Evolutionary conservation across 2,888 invertebrate genomes (phyloP).

Genomic region (Philonicus albiceps): DNA sequence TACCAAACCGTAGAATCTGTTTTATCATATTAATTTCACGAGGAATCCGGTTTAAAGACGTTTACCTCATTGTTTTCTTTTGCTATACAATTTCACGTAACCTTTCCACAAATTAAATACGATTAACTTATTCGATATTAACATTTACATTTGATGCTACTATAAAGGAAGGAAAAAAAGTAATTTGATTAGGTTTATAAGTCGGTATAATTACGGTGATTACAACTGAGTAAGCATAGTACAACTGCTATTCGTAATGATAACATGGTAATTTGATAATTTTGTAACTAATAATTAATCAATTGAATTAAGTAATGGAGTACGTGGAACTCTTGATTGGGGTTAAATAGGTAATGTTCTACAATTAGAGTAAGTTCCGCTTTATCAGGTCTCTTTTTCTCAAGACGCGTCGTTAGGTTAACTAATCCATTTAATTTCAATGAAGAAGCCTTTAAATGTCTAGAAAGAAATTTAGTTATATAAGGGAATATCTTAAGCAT

Average conservation of each 20-base stretch:
- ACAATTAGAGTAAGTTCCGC: neutral
- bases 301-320: neutral
- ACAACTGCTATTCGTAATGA: neutral
- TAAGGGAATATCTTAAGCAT: no score
- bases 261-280: neutral
- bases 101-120: neutral
- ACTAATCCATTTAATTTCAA: neutral
- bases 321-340: neutral
- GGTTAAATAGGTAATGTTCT: neutral
- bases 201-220: neutral
- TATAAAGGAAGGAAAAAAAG: neutral
- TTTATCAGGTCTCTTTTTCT: neutral
- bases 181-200: neutral
- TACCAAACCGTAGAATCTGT: neutral
- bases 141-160: neutral
- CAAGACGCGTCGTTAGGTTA: neutral
- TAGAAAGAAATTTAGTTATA: neutral
- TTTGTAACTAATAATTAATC: neutral
- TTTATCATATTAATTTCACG: neutral
- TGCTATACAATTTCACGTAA: neutral
- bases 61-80: neutral
- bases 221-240: neutral
- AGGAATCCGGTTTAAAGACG: neutral
- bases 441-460: neutral
- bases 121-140: neutral